A percentile compares a stretch with the other conserved stretches of the same genome.
These are phyloP conservation scores for Semnopithecus entellus DNA, from an alignment of 2,113 vertebrate species.

Conservation along the genomic window DNA sequence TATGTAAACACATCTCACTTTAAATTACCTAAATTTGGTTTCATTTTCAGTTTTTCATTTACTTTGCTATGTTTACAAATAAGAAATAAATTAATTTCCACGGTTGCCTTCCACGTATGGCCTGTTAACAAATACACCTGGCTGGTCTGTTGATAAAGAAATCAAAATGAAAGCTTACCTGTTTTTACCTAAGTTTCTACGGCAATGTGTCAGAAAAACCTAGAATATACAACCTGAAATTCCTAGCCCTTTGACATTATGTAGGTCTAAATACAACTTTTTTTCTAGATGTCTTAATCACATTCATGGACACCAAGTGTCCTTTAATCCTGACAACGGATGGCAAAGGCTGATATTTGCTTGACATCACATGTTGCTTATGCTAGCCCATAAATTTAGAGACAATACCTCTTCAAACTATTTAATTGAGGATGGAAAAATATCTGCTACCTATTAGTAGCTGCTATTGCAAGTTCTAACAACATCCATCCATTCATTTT, in stretches of 20 bases:
- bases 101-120: not conserved
- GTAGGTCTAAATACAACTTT: not conserved
- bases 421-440: not conserved
- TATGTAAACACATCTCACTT: not conserved
- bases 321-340: not conserved
- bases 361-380: accelerated
- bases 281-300: not conserved
- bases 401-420: not conserved
- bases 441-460: not conserved
- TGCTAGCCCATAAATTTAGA: not conserved
- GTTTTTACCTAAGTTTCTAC: not conserved
- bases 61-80: not conserved
- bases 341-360: not conserved
- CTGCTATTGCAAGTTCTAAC: not conserved
- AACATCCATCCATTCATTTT: not conserved
- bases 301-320: not conserved
- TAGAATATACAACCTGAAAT: not conserved
- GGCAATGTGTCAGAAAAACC: not conserved
- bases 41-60: not conserved
- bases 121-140: not conserved
- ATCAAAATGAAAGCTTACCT: not conserved
- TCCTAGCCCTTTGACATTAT: not conserved
- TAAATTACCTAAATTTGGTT: not conserved
- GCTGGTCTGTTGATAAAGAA: not conserved
- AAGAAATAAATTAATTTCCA: not conserved